phyloP scores from a whole-genome alignment of 2,797 vertebrate species.

The Champsocephalus gunnari region DNA sequence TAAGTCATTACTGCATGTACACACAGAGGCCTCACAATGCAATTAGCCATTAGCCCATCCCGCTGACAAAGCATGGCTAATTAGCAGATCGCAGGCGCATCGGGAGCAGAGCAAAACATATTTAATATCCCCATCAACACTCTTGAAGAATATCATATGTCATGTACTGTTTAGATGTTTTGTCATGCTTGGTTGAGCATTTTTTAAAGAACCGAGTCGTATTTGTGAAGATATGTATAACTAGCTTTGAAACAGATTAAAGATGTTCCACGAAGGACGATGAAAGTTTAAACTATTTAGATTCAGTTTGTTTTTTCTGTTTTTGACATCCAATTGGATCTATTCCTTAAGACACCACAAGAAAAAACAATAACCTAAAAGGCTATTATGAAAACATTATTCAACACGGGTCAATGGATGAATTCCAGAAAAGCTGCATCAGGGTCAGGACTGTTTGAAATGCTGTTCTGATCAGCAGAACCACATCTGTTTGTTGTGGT shows the following conservation, averaged over 20 bases:
- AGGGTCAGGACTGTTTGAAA: conserved; percentile 45
- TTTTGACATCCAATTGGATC: conserved; percentile 1
- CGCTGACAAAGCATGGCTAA: conserved; percentile 82
- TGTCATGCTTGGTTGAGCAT: conserved; percentile 30
- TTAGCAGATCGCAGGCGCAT: conserved; percentile 75
- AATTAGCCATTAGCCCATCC: conserved; percentile 85
- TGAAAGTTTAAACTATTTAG: conserved; percentile 18
- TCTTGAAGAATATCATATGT: conserved; percentile 63
- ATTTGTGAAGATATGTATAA: conserved; percentile 32
- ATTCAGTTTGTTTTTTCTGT: conserved; percentile 16
- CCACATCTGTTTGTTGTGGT: conserved; percentile 44
- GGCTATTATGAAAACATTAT: conserved; percentile 16
- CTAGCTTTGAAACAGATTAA: conserved; percentile 1
- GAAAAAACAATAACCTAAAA: conserved; percentile 1
- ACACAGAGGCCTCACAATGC: conserved; percentile 80
- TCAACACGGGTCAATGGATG: conserved; percentile 6
- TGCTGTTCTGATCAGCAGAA: conserved; percentile 48
- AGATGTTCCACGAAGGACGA: conserved; percentile 12
- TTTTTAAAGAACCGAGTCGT: conserved; percentile 18
- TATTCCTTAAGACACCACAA: neutral
- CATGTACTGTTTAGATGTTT: conserved; percentile 62
- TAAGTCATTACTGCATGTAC: conserved; percentile 83
- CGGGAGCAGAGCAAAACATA: conserved; percentile 77
- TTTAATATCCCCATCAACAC: conserved; percentile 76
- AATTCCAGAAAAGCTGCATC: conserved; percentile 13